Evolutionary conservation across 2,888 invertebrate species (phyloP).

Genomic region (Halictus ligatus): DNA sequence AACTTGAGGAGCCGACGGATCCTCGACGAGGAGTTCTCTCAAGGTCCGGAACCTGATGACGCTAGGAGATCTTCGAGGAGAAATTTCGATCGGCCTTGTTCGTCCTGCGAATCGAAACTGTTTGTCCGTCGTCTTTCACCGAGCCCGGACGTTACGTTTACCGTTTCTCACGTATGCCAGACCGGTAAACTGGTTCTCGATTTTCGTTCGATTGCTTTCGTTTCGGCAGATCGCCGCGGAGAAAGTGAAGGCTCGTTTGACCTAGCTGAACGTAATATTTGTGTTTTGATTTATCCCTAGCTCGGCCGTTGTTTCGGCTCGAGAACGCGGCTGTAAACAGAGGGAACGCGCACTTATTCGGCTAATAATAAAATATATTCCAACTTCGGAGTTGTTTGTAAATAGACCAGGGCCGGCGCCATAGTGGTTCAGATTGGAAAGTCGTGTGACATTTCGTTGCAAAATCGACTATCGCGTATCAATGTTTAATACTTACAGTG

Average conservation of each 20-base stretch:
- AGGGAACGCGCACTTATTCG: background rate
- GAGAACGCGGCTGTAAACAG: background rate
- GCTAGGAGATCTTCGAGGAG: background rate
- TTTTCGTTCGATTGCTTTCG: constrained; percentile 45
- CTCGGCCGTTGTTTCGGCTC: background rate
- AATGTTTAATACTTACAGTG: no score
- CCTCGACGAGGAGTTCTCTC: constrained; percentile 69
- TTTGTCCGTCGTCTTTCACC: background rate
- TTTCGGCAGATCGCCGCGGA: constrained; percentile 50
- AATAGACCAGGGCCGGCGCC: no score
- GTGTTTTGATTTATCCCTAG: constrained; percentile 24
- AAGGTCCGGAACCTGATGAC: constrained; percentile 53
- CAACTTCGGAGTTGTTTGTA: background rate
- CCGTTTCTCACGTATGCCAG: background rate
- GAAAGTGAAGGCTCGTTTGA: constrained; percentile 56
- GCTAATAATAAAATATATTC: background rate
- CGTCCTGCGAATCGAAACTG: background rate
- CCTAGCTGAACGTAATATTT: constrained; percentile 35
- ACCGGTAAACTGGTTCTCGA: constrained; percentile 54
- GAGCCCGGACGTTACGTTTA: background rate
- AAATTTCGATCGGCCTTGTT: background rate
- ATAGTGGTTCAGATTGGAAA: no score
- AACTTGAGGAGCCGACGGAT: constrained; percentile 56
- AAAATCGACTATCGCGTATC: no score
- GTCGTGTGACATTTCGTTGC: no score